Percentiles rank a stretch among this genome's conserved stretches.
Conservation (phyloP, 2,797 vertebrate species). For the Catostomus latipinnis region DNA sequence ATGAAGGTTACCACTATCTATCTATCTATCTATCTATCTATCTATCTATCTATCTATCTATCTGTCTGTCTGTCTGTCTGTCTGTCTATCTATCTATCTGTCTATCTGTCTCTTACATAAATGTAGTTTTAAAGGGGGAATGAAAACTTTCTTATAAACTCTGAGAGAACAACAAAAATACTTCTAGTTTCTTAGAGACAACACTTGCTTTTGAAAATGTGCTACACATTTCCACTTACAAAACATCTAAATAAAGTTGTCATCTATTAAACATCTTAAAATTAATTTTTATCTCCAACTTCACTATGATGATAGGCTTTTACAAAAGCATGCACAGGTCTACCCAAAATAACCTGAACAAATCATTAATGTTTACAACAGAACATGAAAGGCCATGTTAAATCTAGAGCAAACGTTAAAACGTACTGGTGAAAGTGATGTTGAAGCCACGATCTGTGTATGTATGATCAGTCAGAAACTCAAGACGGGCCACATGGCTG, state of each 20-base stretch:
- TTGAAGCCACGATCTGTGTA: conserved; percentile 97
- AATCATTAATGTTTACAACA: conserved; percentile 4
- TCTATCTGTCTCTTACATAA: neutral
- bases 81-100: too few species aligned
- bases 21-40: too few species aligned
- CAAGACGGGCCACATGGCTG: conserved; percentile 90
- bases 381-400: neutral
- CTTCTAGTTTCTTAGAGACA: too few species aligned
- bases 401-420: neutral
- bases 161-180: too few species aligned
- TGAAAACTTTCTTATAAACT: too few species aligned
- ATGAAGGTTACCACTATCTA: neutral
- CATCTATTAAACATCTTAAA: conserved; percentile 24
- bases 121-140: too few species aligned
- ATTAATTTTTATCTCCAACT: too few species aligned
- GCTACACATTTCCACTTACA: neutral
- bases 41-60: too few species aligned
- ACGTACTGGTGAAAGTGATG: conserved; percentile 97
- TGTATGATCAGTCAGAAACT: conserved; percentile 98
- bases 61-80: too few species aligned
- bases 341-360: conserved; percentile 8
- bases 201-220: neutral
- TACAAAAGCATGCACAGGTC: neutral
- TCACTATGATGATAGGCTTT: too few species aligned
- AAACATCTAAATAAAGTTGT: neutral